A percentile compares a stretch with the other conserved stretches of the same genome.
phyloP scores from a whole-genome alignment of 2,113 vertebrate genomes.

The Anolis sagrei region DNA sequence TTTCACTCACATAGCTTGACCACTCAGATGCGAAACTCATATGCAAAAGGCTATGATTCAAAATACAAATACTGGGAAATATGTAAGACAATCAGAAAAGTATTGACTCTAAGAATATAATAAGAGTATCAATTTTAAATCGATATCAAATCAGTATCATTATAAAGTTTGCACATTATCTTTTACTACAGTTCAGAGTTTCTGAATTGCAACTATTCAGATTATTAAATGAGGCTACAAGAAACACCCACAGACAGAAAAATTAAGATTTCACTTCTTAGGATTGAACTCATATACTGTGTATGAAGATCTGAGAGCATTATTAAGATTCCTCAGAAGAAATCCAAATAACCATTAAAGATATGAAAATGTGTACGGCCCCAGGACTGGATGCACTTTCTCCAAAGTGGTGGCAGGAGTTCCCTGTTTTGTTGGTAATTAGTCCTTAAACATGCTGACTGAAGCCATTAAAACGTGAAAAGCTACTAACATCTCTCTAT shows the following conservation, averaged over 20 bases:
- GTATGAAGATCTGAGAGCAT: neutral
- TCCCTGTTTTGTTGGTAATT: neutral
- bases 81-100: neutral
- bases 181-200: neutral
- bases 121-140: neutral
- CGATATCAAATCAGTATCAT: neutral
- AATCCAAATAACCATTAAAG: neutral
- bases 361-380: neutral
- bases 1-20: too few relatives aligned
- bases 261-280: neutral
- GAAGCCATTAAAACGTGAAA: neutral
- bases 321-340: neutral
- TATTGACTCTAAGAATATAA: neutral
- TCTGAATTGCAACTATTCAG: neutral
- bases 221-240: neutral
- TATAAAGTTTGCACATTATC: neutral
- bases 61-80: too few relatives aligned
- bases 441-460: neutral
- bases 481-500: neutral
- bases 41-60: too few relatives aligned
- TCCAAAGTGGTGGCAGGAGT: neutral
- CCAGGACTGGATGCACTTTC: neutral
- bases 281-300: neutral
- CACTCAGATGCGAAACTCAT: too few relatives aligned
- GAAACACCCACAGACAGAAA: neutral